Conservation (phyloP, 2,797 vertebrate genomes). For the Catostomus latipinnis region DNA sequence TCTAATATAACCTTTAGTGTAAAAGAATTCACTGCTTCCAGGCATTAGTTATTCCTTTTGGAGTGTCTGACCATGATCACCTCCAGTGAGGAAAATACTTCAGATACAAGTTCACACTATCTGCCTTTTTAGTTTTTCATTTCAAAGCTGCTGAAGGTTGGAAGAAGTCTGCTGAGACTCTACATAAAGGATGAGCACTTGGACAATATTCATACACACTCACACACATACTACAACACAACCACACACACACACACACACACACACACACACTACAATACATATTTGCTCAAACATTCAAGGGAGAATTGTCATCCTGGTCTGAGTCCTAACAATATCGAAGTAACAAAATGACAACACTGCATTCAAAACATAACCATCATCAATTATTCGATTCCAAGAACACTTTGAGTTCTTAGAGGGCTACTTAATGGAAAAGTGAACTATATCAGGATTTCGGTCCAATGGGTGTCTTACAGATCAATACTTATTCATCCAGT, state of each 20-base stretch:
- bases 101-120: background rate
- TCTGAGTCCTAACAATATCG: background rate
- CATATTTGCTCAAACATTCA: background rate
- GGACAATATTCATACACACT: background rate
- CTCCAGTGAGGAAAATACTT: background rate
- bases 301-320: background rate
- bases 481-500: constrained; percentile 31
- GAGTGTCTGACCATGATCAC: constrained; percentile 36
- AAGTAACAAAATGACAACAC: background rate
- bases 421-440: constrained; percentile 9
- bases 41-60: constrained; percentile 34
- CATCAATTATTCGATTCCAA: background rate
- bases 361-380: background rate
- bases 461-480: constrained; percentile 4
- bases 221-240: too few relatives aligned
- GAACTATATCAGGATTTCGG: background rate
- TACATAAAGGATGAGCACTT: background rate
- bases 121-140: background rate
- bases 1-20: too few relatives aligned
- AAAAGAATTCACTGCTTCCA: background rate
- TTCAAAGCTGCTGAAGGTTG: background rate
- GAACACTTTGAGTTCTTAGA: background rate
- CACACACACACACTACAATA: background rate
- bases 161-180: background rate
- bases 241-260: background rate